Percentiles rank a stretch among this genome's conserved stretches.
Conservation (phyloP, 1,140 invertebrate species). For the Pogonomyrmex californicus region DNA sequence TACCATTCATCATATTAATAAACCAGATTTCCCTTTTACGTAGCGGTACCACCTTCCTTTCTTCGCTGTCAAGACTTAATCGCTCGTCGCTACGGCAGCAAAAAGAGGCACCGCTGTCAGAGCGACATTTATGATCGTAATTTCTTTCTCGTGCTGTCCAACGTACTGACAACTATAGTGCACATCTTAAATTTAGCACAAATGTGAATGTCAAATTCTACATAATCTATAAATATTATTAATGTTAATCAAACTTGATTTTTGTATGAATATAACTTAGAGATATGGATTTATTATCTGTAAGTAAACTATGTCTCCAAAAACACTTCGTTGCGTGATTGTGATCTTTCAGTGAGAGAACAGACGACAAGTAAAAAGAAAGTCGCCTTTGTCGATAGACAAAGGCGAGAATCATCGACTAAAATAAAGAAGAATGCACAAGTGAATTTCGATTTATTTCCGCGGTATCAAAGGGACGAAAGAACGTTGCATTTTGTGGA, state of each 20-base stretch:
- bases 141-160: slow-evolving; percentile 36
- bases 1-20: slow-evolving; percentile 78
- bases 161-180: neutral
- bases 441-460: slow-evolving; percentile 68
- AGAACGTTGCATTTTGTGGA: slow-evolving; percentile 13
- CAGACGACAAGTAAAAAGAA: slow-evolving; percentile 46
- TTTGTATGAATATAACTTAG: neutral
- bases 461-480: slow-evolving; percentile 59
- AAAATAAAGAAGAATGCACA: slow-evolving; percentile 66
- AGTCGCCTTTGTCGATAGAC: slow-evolving; percentile 50
- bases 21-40: slow-evolving; percentile 69
- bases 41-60: slow-evolving; percentile 34
- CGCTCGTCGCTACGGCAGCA: slow-evolving; percentile 31
- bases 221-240: neutral
- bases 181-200: neutral
- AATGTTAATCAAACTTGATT: neutral
- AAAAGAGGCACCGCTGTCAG: slow-evolving; percentile 35
- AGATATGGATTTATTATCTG: neutral
- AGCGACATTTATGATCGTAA: slow-evolving; percentile 56
- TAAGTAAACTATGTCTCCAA: slow-evolving; percentile 17
- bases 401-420: slow-evolving; percentile 64
- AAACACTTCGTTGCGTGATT: slow-evolving; percentile 55
- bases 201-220: neutral
- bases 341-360: slow-evolving; percentile 50
- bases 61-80: slow-evolving; percentile 49